Conservation (phyloP, 2,113 vertebrate genomes). For the Lipotes vexillifer region DNA sequence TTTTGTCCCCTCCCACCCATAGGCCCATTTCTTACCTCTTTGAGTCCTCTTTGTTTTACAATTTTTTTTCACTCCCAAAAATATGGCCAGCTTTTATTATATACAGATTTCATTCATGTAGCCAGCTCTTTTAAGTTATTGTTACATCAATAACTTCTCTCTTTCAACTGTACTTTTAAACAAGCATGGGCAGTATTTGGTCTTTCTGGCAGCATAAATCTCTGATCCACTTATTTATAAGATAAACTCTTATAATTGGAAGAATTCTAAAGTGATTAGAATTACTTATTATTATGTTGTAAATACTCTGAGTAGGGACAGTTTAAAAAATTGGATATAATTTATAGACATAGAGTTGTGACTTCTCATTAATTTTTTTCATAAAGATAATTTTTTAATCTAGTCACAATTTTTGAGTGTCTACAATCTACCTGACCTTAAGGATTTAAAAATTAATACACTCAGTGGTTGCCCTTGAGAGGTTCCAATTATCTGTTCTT, state of each 20-base stretch:
- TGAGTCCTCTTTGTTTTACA: not conserved
- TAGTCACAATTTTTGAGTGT: not conserved
- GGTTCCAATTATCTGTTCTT: not conserved
- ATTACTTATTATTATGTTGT: not conserved
- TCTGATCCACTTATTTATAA: slow-evolving; percentile 16
- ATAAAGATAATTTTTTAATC: slow-evolving; percentile 1
- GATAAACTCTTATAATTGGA: not conserved
- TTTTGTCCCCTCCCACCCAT: not conserved
- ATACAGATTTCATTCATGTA: not conserved
- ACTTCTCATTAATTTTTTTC: slow-evolving; percentile 23
- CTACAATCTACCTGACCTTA: not conserved
- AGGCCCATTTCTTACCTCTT: not conserved
- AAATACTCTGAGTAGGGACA: not conserved
- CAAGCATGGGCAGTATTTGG: not conserved
- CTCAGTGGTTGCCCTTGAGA: not conserved
- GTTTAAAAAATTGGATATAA: not conserved
- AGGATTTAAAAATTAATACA: not conserved
- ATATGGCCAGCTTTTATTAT: not conserved
- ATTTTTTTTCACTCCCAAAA: not conserved
- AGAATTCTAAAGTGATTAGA: not conserved
- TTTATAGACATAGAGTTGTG: not conserved
- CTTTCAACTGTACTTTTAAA: not conserved
- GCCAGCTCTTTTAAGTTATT: not conserved
- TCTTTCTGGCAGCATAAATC: not conserved
- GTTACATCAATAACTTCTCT: not conserved